Evolutionary conservation across 2,797 vertebrate genomes (phyloP).

Genomic region (Peromyscus nudipes): DNA sequence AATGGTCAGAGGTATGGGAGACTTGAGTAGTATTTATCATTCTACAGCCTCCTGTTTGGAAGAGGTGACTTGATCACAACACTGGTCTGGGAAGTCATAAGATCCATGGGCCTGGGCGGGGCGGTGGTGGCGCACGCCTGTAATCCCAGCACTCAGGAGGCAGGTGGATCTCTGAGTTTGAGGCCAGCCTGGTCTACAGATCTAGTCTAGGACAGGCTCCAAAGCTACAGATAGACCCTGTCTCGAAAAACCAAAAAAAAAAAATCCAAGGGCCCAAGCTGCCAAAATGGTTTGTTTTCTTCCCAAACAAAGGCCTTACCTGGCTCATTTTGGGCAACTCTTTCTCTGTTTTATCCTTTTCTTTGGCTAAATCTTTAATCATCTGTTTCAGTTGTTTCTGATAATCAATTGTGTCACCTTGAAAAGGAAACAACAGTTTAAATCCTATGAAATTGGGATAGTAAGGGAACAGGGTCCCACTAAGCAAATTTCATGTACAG

Average conservation of each 20-base stretch:
- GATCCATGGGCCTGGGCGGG: no score
- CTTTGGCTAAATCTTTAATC: constrained; percentile 95
- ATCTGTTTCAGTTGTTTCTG: constrained; percentile 97
- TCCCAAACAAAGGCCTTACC: constrained; percentile 86
- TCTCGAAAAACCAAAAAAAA: no score
- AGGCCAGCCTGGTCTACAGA: no score
- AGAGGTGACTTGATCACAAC: background rate
- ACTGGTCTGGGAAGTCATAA: background rate
- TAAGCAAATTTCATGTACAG: background rate
- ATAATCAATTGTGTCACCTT: constrained; percentile 92
- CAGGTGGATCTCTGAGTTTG: no score
- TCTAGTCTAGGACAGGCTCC: no score
- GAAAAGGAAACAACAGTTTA: background rate
- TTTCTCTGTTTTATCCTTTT: constrained; percentile 93
- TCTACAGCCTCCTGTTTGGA: background rate
- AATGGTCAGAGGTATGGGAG: background rate
- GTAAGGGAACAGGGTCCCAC: background rate
- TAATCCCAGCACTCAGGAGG: no score
- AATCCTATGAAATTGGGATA: background rate
- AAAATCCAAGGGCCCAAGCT: background rate
- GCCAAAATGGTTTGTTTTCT: background rate
- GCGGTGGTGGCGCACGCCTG: no score
- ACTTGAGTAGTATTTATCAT: background rate
- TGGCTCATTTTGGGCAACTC: constrained; percentile 96
- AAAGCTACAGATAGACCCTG: no score